A percentile compares a stretch with the other conserved stretches of the same genome.
Evolutionary conservation across 2,113 vertebrate species (phyloP).

Genomic region (Pelusios castaneus): DNA sequence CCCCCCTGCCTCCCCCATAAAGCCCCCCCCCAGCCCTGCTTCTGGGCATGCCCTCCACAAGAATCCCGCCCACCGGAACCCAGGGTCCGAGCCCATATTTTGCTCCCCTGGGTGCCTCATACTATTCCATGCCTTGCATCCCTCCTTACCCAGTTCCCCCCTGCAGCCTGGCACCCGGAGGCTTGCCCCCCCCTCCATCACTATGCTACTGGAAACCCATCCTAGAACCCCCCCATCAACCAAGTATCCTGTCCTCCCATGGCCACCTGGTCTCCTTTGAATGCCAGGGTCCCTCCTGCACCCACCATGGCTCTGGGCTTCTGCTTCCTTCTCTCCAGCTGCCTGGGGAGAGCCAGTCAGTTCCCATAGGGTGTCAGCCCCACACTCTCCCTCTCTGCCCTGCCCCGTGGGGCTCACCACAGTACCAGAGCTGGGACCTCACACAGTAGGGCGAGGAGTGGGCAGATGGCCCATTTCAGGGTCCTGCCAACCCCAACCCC

Average conservation of each 20-base stretch:
- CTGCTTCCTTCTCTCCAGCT: not conserved
- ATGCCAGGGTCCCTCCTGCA: not conserved
- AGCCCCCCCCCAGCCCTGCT: not conserved
- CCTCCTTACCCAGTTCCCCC: too few relatives aligned
- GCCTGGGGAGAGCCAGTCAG: too few relatives aligned
- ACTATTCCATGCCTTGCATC: too few relatives aligned
- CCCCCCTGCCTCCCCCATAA: not conserved
- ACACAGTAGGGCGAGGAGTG: not conserved
- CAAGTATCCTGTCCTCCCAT: too few relatives aligned
- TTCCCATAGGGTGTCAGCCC: too few relatives aligned
- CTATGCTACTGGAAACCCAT: too few relatives aligned
- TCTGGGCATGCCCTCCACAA: not conserved
- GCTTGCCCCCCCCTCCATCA: too few relatives aligned
- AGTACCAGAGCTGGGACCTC: not conserved
- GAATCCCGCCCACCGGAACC: too few relatives aligned
- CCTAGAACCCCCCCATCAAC: too few relatives aligned
- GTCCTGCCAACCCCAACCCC: not conserved
- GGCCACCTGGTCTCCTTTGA: not conserved
- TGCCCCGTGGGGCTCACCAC: not conserved
- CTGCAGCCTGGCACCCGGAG: too few relatives aligned
- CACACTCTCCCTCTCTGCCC: not conserved
- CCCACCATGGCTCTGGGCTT: rapidly evolving
- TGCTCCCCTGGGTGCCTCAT: too few relatives aligned
- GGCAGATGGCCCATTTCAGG: not conserved
- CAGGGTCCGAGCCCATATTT: too few relatives aligned